These are phyloP conservation scores for Luscinia luscinia DNA, from an alignment of 2,797 vertebrate genomes.

Conservation along the genomic window DNA sequence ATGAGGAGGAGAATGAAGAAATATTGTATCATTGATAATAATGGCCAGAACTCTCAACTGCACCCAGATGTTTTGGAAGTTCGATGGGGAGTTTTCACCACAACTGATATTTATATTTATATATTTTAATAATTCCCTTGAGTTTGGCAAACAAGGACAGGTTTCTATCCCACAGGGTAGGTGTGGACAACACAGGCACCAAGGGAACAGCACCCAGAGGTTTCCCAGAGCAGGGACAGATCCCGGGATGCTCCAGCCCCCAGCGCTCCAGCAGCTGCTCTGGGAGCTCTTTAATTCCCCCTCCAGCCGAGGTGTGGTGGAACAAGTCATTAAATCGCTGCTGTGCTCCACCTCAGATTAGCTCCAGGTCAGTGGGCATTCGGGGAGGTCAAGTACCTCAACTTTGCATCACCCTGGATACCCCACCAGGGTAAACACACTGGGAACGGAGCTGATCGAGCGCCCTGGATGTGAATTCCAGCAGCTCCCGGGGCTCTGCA, in stretches of 20 bases:
- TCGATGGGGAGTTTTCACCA: neutral
- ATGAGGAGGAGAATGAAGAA: neutral
- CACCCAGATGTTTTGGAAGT: neutral
- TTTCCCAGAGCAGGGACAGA: neutral
- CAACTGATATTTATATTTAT: neutral
- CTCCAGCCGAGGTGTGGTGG: neutral
- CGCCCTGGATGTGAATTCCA: no score
- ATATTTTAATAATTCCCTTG: neutral
- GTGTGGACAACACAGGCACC: fast-evolving
- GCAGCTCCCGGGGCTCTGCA: neutral
- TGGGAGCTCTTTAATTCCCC: neutral
- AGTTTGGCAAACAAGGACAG: fast-evolving
- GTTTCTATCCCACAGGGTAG: neutral
- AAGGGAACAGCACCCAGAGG: fast-evolving
- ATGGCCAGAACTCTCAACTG: neutral
- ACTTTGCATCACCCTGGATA: neutral
- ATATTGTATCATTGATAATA: neutral
- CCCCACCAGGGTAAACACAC: neutral
- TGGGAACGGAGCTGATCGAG: neutral
- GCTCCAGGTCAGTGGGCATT: conserved; percentile 1
- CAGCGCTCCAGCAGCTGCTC: fast-evolving
- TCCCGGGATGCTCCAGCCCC: fast-evolving
- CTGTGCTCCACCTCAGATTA: neutral
- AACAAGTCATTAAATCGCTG: neutral
- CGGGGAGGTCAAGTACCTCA: neutral